Evolutionary conservation across 2,113 vertebrate genomes (phyloP), one percentile per base, ranked within the genome.

Genomic region (Arizona elegans): DNA sequence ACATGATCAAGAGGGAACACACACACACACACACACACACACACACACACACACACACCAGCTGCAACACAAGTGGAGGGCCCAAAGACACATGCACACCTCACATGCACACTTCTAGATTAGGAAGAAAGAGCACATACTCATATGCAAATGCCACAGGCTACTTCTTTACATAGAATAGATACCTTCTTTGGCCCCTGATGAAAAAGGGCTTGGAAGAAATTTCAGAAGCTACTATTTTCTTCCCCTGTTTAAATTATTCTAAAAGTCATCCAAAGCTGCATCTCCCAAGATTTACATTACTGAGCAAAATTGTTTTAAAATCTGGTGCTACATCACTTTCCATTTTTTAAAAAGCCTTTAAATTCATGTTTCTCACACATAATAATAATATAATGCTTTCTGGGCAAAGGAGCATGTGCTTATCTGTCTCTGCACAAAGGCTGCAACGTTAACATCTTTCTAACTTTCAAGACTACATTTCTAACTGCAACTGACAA

Each of bases 221-320:
- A 43, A 43, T 81, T 81, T 43, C 75, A 43, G 33, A 81, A 81
- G 33, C 2, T 19, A 87, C 9, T n/a, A 90, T 90, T 88, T 0
- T 0, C 86, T 95, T 90, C 38, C 92, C 43, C 0, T 0, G 1
- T 43, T 43, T 10, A 55, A 55, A 0, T 0, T 0, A 50, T 87
- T 75, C 43, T 55, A n/a, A 33, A 43, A 29, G 54, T 53, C 88
- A 58, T 10, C 43, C 4, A 53, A 56, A 87, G 17, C 7, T 43
- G 12, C n/a, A 65, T 23, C 55, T 75, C 3, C n/a, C 91, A 86
- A n/a, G 15, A 33, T 38, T 56, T 55, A 38, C 0, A 23, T 1
- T 29, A 70, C 8, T 0, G 53, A 86, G 13, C 12, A 33, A 21
- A 4, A 0, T 91, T 91, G 29, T 50, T 90, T 1, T 0, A 6